phyloP scores from a whole-genome alignment of 2,797 vertebrate genomes.

The Threskiornis aethiopicus region DNA sequence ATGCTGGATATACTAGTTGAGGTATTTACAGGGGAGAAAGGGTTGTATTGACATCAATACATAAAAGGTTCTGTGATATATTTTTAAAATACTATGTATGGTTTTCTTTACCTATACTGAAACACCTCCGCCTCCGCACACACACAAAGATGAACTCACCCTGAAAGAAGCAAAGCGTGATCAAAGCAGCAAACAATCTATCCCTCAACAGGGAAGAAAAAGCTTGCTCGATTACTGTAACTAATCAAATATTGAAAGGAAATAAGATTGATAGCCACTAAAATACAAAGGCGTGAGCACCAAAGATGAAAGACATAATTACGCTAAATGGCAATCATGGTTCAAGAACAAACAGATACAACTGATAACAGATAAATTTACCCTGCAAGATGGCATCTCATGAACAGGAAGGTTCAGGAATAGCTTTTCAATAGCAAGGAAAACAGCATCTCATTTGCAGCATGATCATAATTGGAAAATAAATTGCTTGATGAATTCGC shows the following conservation, averaged over 20 bases:
- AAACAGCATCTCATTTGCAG: neutral
- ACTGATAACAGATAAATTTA: neutral
- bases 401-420: neutral
- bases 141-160: neutral
- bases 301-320: neutral
- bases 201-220: neutral
- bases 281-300: neutral
- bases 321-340: neutral
- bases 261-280: neutral
- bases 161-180: neutral
- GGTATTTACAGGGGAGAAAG: neutral
- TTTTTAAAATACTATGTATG: fast-evolving
- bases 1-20: neutral
- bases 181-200: neutral
- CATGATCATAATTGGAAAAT: neutral
- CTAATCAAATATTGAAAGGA: neutral
- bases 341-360: neutral
- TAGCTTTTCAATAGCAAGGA: neutral
- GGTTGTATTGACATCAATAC: neutral
- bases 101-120: neutral
- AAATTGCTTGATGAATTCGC: neutral
- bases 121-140: neutral
- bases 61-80: neutral
- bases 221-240: neutral
- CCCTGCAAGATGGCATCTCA: neutral